These are phyloP conservation scores for Sinosuthora webbiana DNA, from an alignment of 2,113 vertebrate genomes.

Conservation along the genomic window DNA sequence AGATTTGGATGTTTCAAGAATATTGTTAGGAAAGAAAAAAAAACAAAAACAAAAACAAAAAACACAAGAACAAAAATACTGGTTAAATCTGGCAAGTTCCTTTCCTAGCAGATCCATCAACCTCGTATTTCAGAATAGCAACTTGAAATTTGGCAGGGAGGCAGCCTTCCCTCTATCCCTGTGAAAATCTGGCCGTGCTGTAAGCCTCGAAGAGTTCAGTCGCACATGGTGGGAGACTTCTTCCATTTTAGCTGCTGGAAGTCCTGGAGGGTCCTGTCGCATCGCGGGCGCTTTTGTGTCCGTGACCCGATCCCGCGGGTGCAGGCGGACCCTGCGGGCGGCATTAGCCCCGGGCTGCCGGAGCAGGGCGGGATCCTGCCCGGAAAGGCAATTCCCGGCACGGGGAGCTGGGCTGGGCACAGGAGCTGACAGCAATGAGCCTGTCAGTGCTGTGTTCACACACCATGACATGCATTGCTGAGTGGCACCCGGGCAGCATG, in stretches of 20 bases:
- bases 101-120: neutral
- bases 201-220: neutral
- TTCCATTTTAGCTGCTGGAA: neutral
- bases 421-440: neutral
- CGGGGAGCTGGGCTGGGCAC: neutral
- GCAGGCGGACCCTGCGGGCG: neutral
- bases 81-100: constrained; percentile 8
- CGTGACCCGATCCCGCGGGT: rapidly evolving
- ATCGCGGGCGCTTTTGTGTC: rapidly evolving
- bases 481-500: constrained; percentile 2
- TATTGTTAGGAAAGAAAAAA: neutral
- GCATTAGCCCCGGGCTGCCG: neutral
- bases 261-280: neutral
- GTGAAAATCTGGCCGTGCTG: neutral
- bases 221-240: neutral
- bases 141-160: neutral
- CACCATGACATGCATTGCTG: neutral
- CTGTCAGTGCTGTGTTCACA: constrained; percentile 8
- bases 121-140: neutral
- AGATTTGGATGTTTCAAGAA: constrained; percentile 37
- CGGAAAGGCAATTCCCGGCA: neutral
- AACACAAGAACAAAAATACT: neutral
- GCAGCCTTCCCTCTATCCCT: neutral
- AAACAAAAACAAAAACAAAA: neutral
- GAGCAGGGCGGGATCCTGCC: neutral